Base-by-base conservation (phyloP, 2,113 vertebrate species). In the Podocnemis expansa region DNA sequence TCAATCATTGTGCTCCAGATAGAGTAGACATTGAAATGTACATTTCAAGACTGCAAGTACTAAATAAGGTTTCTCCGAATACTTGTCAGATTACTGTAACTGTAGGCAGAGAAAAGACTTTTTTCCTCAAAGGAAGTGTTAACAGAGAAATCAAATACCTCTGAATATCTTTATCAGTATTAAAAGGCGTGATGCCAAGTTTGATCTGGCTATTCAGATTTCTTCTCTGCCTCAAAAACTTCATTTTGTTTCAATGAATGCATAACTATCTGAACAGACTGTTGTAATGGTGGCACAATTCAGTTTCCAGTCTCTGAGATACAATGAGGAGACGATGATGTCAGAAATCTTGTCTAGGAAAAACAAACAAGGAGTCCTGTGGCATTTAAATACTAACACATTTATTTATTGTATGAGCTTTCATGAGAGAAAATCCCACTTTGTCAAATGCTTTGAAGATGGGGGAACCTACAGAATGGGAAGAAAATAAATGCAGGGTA, bases 51-150 rank as follows among this genome's bases (percentile, higher is more conserved):
- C 8, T 80, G 16, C 22, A 1, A 27, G 80, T 41, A 80, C 12
- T 27, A 45, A 87, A 21, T 3, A 80, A 41, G 14, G 8, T 41
- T 80, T 85, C 83, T 17, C 38, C 73, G 27, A 67, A 38, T 34
- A 67, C 34, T 67, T 55, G 82, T 14, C 3, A 90, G 6, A 67
- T 52, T 43, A 43, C 25, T 0, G 1, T 0, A 22, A 14, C 0
- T 58, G 6, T 78, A 21, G 56, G 56, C 55, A 27, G 1, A 49
- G 6, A 22, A 12, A 38, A 2, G 16, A 67, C 63, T 38, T 34
- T 67, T 67, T n/a, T n/a, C 63, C 63, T 67, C n/a, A 86, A 86
- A 43, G 13, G 7, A 89, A 4, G 3, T 63, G 47, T 51, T 45
- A 52, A 14, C 21, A 78, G 4, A 38, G n/a, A 4, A 91, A 67